phyloP scores from a whole-genome alignment of 1,140 invertebrate genomes.

The Laodelphax striatellus region DNA sequence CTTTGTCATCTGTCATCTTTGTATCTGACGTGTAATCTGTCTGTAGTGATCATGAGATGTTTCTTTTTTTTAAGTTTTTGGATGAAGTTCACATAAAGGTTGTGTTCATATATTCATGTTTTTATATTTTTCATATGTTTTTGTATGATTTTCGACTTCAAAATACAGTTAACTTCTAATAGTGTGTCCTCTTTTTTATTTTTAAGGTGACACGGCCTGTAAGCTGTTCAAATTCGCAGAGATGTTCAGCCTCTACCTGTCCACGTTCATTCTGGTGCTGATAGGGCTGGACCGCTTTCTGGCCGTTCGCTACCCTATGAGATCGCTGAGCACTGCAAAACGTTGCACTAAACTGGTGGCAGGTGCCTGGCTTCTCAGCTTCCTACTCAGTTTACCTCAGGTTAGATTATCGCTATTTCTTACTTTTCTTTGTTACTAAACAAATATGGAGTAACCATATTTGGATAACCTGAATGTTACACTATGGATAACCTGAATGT shows the following conservation, averaged over 20 bases:
- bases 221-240: conserved; percentile 73
- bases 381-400: conserved; percentile 67
- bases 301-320: conserved; percentile 63
- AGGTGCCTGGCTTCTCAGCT: conserved; percentile 54
- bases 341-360: conserved; percentile 47
- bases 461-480: too few relatives aligned
- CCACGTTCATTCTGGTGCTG: conserved; percentile 57
- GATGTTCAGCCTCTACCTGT: conserved; percentile 71
- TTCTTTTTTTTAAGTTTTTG: too few relatives aligned
- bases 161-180: too few relatives aligned
- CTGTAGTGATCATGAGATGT: too few relatives aligned
- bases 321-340: conserved; percentile 51
- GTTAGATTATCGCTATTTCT: conserved; percentile 35
- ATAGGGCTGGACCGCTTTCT: conserved; percentile 71
- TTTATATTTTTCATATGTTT: too few relatives aligned
- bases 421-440: not conserved
- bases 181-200: not conserved
- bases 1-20: too few relatives aligned
- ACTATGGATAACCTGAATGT: too few relatives aligned
- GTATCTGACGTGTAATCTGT: too few relatives aligned
- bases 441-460: too few relatives aligned
- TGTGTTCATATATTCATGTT: too few relatives aligned
- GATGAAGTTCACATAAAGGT: too few relatives aligned
- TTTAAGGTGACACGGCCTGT: conserved; percentile 45
- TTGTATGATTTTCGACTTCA: too few relatives aligned